Evolutionary conservation across 2,113 vertebrate species (phyloP).

Genomic region (Actenoides lindsayi): DNA sequence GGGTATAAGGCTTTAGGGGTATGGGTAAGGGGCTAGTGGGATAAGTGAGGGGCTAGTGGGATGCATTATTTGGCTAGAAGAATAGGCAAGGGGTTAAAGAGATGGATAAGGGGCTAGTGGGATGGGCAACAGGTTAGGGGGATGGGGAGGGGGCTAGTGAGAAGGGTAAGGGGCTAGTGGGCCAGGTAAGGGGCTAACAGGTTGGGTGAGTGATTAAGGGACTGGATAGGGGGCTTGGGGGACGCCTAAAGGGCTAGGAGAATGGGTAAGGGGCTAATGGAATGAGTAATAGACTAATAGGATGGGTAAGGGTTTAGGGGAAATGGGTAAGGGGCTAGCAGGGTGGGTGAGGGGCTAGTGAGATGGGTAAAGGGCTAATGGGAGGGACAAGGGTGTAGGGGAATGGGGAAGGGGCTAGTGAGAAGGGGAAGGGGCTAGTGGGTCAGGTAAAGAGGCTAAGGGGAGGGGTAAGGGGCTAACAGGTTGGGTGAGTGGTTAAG

Average conservation of each 20-base stretch:
- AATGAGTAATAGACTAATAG: too few species aligned
- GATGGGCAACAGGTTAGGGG: not conserved
- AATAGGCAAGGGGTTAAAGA: not conserved
- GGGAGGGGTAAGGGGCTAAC: not conserved
- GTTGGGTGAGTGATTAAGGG: too few species aligned
- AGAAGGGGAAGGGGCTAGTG: not conserved
- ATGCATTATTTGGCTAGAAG: not conserved
- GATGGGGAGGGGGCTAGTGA: too few species aligned
- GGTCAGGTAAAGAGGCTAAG: too few species aligned
- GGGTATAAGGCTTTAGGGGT: not conserved
- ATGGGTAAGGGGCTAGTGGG: not conserved
- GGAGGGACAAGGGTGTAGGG: rapidly evolving
- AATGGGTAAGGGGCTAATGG: not conserved
- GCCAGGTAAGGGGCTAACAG: not conserved
- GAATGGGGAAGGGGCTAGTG: not conserved
- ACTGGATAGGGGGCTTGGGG: not conserved
- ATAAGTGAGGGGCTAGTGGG: not conserved
- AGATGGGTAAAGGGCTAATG: not conserved
- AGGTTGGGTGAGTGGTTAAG: too few species aligned
- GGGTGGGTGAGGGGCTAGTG: not conserved
- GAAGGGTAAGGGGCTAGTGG: not conserved
- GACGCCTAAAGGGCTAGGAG: not conserved
- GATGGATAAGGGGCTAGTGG: too few species aligned
- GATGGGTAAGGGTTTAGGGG: not conserved
- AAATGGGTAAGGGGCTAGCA: not conserved